phyloP scores from a whole-genome alignment of 2,797 vertebrate species.

The Sebastes nivosus region DNA sequence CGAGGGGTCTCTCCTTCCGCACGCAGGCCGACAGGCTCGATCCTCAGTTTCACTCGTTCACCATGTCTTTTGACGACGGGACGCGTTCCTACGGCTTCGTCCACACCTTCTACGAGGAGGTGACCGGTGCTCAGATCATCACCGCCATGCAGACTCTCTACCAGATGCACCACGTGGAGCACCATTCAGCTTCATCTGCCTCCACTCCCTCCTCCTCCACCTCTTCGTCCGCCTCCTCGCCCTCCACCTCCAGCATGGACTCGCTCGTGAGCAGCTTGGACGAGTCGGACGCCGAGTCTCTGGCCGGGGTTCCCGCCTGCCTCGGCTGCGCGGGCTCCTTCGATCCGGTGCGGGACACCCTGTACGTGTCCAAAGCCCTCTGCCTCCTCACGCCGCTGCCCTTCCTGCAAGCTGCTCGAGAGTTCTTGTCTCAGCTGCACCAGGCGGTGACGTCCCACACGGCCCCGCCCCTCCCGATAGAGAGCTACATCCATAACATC shows the following conservation, averaged over 20 bases:
- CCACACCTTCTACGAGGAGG: constrained; percentile 96
- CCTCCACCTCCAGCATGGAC: constrained; percentile 96
- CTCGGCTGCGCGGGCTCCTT: constrained; percentile 81
- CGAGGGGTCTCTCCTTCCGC: constrained; percentile 94
- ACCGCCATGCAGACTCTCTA: constrained; percentile 96
- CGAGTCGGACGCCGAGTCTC: constrained; percentile 85
- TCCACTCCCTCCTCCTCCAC: constrained; percentile 82
- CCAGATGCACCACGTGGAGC: constrained; percentile 97
- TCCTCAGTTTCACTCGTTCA: constrained; percentile 93
- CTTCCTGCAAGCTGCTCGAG: constrained; percentile 94
- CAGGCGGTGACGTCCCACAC: constrained; percentile 89
- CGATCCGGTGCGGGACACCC: constrained; percentile 89
- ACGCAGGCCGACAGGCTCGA: constrained; percentile 89
- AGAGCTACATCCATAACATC: constrained; percentile 98
- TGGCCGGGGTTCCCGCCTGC: constrained; percentile 73
- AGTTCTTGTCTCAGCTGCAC: constrained; percentile 93
- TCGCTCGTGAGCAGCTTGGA: constrained; percentile 92
- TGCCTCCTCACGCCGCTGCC: constrained; percentile 95
- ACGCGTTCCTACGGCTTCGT: constrained; percentile 94
- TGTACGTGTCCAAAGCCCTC: constrained; percentile 95
- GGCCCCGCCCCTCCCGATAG: constrained; percentile 92
- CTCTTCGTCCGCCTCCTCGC: constrained; percentile 87
- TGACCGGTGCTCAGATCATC: constrained; percentile 92
- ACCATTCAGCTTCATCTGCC: constrained; percentile 82
- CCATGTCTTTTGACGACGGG: constrained; percentile 91